phyloP scores from a whole-genome alignment of 2,888 invertebrate genomes.

The Sinhomidia bicolor region DNA sequence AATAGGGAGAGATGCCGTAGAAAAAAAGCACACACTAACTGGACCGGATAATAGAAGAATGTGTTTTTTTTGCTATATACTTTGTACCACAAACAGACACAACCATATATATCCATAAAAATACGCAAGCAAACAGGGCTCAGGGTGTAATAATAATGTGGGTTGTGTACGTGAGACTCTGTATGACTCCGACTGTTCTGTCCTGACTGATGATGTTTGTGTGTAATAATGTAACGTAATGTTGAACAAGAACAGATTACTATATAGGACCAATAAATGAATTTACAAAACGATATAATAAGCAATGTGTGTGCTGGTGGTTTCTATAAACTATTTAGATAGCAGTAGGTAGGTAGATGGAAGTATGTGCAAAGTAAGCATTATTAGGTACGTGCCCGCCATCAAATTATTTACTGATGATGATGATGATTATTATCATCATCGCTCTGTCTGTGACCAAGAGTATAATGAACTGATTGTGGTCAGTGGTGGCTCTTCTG shows the following conservation, averaged over 20 bases:
- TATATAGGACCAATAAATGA: constrained; percentile 36
- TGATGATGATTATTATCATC: constrained; percentile 7
- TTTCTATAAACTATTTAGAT: not conserved
- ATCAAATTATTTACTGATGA: constrained; percentile 55
- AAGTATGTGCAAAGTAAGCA: constrained; percentile 19
- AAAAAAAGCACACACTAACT: constrained; percentile 45
- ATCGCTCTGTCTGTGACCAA: not conserved
- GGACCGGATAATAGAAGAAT: constrained; percentile 60
- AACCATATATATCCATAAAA: constrained; percentile 34
- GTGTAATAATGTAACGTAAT: constrained; percentile 1
- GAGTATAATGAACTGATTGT: constrained; percentile 48
- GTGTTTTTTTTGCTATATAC: constrained; percentile 51
- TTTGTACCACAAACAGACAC: not conserved
- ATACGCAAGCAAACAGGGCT: not conserved
- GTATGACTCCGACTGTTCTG: not conserved
- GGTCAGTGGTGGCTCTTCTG: not conserved
- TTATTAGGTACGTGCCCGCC: constrained; percentile 60
- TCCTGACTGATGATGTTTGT: constrained; percentile 1
- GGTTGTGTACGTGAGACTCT: constrained; percentile 35
- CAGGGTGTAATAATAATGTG: constrained; percentile 43
- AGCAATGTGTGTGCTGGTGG: constrained; percentile 9
- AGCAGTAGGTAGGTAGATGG: no score
- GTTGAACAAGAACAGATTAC: constrained; percentile 27
- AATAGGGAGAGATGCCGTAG: not conserved
- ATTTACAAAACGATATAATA: constrained; percentile 12